These are phyloP conservation scores for Enoplosus armatus DNA, from an alignment of 2,797 vertebrate genomes.

Conservation along the genomic window DNA sequence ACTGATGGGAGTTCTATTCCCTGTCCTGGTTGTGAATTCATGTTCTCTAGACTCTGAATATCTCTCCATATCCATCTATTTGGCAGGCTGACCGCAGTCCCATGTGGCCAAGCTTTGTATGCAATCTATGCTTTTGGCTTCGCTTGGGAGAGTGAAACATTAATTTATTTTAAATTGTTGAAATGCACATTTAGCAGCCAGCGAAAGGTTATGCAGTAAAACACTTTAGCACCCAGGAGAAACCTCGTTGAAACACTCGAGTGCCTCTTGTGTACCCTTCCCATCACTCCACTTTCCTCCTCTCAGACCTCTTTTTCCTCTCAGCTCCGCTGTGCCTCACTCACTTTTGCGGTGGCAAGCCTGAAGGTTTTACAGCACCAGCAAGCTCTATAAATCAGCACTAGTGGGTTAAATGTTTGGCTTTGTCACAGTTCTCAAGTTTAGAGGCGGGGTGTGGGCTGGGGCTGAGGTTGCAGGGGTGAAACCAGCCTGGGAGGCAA, in stretches of 20 bases:
- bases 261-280: slow-evolving; percentile 58
- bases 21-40: slow-evolving; percentile 84
- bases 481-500: slow-evolving; percentile 67
- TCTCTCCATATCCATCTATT: slow-evolving; percentile 79
- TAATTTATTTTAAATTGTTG: slow-evolving; percentile 68
- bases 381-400: slow-evolving; percentile 80
- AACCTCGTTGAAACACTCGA: slow-evolving; percentile 59
- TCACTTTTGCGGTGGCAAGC: slow-evolving; percentile 64
- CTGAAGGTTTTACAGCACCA: slow-evolving; percentile 74
- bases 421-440: slow-evolving; percentile 83
- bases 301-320: slow-evolving; percentile 33
- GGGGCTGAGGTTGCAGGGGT: slow-evolving; percentile 64
- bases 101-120: slow-evolving; percentile 69
- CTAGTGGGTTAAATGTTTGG: slow-evolving; percentile 77
- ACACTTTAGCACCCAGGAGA: slow-evolving; percentile 60
- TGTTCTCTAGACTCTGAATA: slow-evolving; percentile 78
- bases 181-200: slow-evolving; percentile 73
- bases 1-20: slow-evolving; percentile 84
- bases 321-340: slow-evolving; percentile 38
- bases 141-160: slow-evolving; percentile 63
- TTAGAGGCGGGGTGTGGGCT: slow-evolving; percentile 69
- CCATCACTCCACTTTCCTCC: slow-evolving; percentile 55
- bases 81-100: slow-evolving; percentile 72
- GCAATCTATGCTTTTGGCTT: slow-evolving; percentile 65
- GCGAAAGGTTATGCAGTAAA: slow-evolving; percentile 58